These are phyloP conservation scores for Carposina sasakii DNA, from an alignment of 1,140 invertebrate genomes.

Conservation along the genomic window DNA sequence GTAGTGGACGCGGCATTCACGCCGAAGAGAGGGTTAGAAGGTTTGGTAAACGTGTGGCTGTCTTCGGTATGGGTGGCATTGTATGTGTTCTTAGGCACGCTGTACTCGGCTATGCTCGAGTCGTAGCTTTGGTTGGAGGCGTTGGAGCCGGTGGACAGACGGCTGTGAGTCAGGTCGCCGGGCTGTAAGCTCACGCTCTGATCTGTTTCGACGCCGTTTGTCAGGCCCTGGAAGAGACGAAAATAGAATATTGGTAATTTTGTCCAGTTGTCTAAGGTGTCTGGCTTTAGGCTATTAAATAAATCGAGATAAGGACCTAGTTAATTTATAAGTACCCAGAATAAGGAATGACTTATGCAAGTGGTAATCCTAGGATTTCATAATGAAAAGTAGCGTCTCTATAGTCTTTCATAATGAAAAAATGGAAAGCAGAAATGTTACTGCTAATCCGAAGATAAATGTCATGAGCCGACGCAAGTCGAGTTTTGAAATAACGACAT, in stretches of 20 bases:
- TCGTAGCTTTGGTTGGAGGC: slow-evolving; percentile 63
- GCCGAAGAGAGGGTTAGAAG: slow-evolving; percentile 64
- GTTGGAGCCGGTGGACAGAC: slow-evolving; percentile 58
- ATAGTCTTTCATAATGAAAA: no score
- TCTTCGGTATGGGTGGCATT: slow-evolving; percentile 41
- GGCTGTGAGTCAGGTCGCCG: slow-evolving; percentile 50
- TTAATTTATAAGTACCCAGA: no score
- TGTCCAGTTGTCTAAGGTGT: no score
- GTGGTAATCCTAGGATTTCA: no score
- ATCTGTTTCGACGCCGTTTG: slow-evolving; percentile 72
- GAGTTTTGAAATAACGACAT: no score
- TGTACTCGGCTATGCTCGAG: slow-evolving; percentile 54
- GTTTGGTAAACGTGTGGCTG: slow-evolving; percentile 45
- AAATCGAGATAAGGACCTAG: no score
- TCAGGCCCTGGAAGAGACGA: slow-evolving; percentile 53
- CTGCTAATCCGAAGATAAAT: no score
- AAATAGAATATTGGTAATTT: background rate
- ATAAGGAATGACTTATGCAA: no score
- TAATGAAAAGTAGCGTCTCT: no score
- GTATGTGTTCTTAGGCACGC: slow-evolving; percentile 55
- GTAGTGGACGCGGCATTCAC: slow-evolving; percentile 68
- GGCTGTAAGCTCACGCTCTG: slow-evolving; percentile 70
- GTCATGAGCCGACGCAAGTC: no score
- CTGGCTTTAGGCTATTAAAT: no score
- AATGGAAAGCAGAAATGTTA: no score